Conservation (phyloP, 2,113 vertebrate genomes). For the Fregata magnificens region DNA sequence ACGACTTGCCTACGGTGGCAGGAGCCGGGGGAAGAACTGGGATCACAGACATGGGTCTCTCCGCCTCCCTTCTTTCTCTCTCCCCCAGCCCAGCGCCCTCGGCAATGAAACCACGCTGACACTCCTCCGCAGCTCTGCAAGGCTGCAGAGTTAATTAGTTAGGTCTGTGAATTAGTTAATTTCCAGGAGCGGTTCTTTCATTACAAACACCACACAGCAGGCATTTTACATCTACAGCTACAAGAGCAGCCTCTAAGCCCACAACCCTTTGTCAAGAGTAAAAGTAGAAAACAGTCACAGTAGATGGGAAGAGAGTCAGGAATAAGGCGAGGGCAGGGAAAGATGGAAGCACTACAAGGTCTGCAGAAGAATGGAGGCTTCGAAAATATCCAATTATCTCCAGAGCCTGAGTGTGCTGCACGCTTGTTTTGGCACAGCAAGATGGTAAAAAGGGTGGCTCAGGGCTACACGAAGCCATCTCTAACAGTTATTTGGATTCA, state of each 20-base stretch:
- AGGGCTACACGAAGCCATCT: neutral
- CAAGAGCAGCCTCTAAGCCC: slow-evolving; percentile 28
- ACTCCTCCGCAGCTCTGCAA: fast-evolving
- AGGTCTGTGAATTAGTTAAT: slow-evolving; percentile 48
- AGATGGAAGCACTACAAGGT: neutral
- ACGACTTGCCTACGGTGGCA: neutral
- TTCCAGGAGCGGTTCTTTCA: slow-evolving; percentile 19
- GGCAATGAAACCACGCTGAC: neutral
- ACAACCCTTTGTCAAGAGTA: neutral
- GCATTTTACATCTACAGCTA: slow-evolving; percentile 36
- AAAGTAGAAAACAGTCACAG: slow-evolving; percentile 32
- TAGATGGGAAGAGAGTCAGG: neutral
- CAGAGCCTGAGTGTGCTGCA: neutral
- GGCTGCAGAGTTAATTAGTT: slow-evolving; percentile 26
- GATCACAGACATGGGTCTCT: neutral
- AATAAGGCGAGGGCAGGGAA: neutral
- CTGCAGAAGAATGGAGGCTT: neutral
- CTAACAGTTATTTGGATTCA: neutral
- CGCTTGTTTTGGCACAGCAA: neutral
- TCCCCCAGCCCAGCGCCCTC: neutral
- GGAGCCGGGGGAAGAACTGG: neutral
- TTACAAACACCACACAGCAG: slow-evolving; percentile 34
- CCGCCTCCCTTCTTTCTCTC: neutral
- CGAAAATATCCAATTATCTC: neutral
- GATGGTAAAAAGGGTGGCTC: neutral